phyloP scores from a whole-genome alignment of 2,113 vertebrate species.

The Pachypanchax playfairii region DNA sequence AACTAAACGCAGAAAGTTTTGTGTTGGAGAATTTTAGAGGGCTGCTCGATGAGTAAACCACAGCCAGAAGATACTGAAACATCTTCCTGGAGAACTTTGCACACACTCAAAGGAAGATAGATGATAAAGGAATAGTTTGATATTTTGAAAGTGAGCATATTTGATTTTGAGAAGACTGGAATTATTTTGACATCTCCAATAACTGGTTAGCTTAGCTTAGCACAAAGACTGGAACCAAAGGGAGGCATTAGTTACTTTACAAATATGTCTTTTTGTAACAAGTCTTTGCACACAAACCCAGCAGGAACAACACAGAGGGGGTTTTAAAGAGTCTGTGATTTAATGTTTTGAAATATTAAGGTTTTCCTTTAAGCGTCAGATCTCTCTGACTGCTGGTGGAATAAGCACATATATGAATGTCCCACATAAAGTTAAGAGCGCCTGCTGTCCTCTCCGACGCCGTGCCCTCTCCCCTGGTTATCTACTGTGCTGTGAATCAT shows the following conservation, averaged over 20 bases:
- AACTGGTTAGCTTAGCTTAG: constrained; percentile 6
- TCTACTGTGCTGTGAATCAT: constrained; percentile 68
- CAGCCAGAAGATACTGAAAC: not conserved
- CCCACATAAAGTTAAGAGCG: not conserved
- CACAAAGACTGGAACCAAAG: not conserved
- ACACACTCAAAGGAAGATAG: not conserved
- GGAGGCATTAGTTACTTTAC: too few relatives aligned
- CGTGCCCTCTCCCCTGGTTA: constrained; percentile 50
- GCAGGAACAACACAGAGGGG: too few relatives aligned
- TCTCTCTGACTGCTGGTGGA: not conserved
- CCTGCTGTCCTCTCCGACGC: constrained; percentile 18
- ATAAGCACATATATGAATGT: not conserved
- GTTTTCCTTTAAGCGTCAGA: not conserved
- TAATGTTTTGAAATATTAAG: not conserved
- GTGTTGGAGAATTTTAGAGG: not conserved
- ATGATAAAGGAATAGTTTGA: not conserved
- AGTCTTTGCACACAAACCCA: too few relatives aligned
- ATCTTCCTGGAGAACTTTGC: not conserved
- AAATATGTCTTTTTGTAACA: too few relatives aligned
- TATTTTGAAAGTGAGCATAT: not conserved
- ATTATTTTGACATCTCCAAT: not conserved
- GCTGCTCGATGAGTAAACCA: not conserved
- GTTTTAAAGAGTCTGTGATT: too few relatives aligned
- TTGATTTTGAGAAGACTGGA: not conserved
- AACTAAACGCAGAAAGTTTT: not conserved